A percentile compares a stretch with the other conserved stretches of the same genome.
phyloP scores from a whole-genome alignment of 2,888 invertebrate species.

The Phyllotreta cruciferae region DNA sequence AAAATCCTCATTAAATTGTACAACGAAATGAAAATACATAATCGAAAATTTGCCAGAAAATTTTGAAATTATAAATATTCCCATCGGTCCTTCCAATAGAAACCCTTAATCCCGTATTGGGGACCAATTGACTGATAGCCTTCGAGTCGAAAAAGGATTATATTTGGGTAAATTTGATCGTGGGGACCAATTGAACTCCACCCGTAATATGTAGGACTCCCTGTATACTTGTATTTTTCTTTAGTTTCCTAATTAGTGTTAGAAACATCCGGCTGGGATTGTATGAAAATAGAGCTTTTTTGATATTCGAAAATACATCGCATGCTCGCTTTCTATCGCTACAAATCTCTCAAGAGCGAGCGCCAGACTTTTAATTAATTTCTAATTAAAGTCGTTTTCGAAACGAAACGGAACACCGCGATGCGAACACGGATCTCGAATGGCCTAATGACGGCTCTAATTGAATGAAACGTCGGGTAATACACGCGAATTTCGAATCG shows the following conservation, averaged over 20 bases:
- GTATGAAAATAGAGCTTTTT: neutral
- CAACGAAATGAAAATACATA: too few species aligned
- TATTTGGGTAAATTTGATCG: too few species aligned
- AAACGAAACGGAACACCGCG: conserved; percentile 20
- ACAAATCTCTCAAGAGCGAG: conserved; percentile 38
- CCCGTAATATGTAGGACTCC: too few species aligned
- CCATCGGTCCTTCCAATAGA: too few species aligned
- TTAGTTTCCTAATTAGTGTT: neutral
- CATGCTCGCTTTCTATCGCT: conserved; percentile 40
- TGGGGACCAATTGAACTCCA: too few species aligned
- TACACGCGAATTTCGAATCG: neutral
- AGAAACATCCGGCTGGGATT: neutral
- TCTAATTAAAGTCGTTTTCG: conserved; percentile 41
- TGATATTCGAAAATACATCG: conserved; percentile 9
- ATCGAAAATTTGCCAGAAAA: too few species aligned
- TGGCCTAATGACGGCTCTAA: conserved; percentile 26
- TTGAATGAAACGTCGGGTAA: conserved; percentile 23
- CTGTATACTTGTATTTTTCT: too few species aligned
- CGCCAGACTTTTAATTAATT: conserved; percentile 42
- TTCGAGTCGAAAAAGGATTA: too few species aligned
- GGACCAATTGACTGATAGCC: too few species aligned
- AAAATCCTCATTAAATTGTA: too few species aligned
- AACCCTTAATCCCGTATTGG: too few species aligned
- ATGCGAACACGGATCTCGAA: conserved; percentile 28
- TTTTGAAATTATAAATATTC: too few species aligned